Evolutionary conservation across 2,797 vertebrate genomes (phyloP).

Genomic region (Hippopotamyrus pictus): DNA sequence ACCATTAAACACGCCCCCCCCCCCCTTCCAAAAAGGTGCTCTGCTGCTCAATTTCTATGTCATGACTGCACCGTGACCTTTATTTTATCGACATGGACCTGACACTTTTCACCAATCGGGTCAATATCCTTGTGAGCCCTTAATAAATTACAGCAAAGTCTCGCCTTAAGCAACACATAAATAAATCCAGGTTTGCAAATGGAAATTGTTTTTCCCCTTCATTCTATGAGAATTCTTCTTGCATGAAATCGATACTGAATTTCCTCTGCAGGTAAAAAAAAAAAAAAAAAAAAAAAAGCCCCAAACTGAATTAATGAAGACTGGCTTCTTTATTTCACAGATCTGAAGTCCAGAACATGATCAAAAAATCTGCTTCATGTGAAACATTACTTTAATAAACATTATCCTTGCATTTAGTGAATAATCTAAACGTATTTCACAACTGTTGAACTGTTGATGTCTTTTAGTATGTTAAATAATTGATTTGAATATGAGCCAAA

Average conservation of each 20-base stretch:
- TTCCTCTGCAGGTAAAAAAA: not conserved
- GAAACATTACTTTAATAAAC: conserved; percentile 5
- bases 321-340: not conserved
- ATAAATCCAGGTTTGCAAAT: conserved; percentile 10
- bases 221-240: conserved; percentile 1
- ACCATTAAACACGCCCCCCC: not conserved
- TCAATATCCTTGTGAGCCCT: not conserved
- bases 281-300: too few species aligned
- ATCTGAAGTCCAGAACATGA: not conserved
- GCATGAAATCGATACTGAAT: conserved; percentile 14
- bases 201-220: conserved; percentile 9
- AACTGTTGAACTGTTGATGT: not conserved
- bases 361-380: not conserved
- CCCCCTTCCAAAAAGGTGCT: not conserved
- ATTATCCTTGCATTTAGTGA: not conserved
- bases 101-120: conserved; percentile 9
- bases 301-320: conserved; percentile 1
- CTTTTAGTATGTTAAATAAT: not conserved
- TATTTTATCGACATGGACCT: not conserved
- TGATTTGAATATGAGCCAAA: not conserved
- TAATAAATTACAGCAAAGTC: not conserved
- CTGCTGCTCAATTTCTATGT: not conserved
- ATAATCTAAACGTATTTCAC: not conserved
- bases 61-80: not conserved
- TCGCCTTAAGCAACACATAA: conserved; percentile 19